Evolutionary conservation across 1,140 invertebrate genomes (phyloP).

Genomic region (Drosophila subobscura): DNA sequence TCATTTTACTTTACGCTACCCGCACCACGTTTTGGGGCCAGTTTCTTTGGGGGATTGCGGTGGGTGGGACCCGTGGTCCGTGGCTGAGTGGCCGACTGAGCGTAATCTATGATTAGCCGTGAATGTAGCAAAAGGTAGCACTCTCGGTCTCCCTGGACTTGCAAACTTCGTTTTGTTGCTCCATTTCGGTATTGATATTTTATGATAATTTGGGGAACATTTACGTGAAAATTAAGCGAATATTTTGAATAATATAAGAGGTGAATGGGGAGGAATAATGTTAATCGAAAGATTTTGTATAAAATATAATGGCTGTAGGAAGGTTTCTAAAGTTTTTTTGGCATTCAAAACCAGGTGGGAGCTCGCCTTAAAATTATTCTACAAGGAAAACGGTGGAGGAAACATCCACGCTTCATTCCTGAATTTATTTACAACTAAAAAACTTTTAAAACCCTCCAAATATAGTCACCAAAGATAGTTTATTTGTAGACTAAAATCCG

Average conservation of each 20-base stretch:
- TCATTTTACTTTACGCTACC: slow-evolving; percentile 30
- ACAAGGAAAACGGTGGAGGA: too few species aligned
- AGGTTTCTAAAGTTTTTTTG: too few species aligned
- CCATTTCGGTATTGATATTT: slow-evolving; percentile 39
- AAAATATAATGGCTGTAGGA: too few species aligned
- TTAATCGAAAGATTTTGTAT: too few species aligned
- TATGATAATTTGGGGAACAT: slow-evolving; percentile 23
- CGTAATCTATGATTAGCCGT: slow-evolving; percentile 50
- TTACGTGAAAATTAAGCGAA: slow-evolving; percentile 12
- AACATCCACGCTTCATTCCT: too few species aligned
- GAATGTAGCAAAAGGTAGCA: slow-evolving; percentile 40
- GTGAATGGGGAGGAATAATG: too few species aligned
- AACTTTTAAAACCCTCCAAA: too few species aligned
- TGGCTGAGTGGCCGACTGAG: slow-evolving; percentile 15
- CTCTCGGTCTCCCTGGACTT: slow-evolving; percentile 15
- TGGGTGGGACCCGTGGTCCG: neutral
- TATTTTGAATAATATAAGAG: slow-evolving; percentile 14
- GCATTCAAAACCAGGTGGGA: too few species aligned
- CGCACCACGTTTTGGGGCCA: slow-evolving; percentile 34
- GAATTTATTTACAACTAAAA: too few species aligned
- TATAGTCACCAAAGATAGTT: too few species aligned
- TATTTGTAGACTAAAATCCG: too few species aligned
- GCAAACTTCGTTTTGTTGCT: slow-evolving; percentile 22
- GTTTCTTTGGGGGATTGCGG: slow-evolving; percentile 45
- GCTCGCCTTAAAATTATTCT: too few species aligned